Conservation (phyloP, 2,113 vertebrate genomes). For the Paraplagusia blochii region DNA sequence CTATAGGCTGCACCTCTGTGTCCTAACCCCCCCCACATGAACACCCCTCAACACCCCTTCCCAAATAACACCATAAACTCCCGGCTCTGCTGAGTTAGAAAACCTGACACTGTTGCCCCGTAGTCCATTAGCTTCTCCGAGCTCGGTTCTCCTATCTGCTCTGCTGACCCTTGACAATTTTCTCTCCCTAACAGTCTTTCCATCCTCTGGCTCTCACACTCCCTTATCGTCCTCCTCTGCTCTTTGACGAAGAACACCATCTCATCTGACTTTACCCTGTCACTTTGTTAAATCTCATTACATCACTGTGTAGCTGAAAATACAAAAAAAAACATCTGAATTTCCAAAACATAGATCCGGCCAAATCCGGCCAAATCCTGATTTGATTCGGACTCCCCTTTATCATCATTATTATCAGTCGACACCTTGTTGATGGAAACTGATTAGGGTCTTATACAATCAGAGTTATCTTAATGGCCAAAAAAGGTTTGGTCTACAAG, state of each 20-base stretch:
- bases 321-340: too few relatives aligned
- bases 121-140: conserved; percentile 64
- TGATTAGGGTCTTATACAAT: too few relatives aligned
- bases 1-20: conserved; percentile 37
- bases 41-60: conserved; percentile 51
- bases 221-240: conserved; percentile 24
- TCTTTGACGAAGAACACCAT: conserved; percentile 12
- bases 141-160: conserved; percentile 34
- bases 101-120: conserved; percentile 72
- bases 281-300: too few relatives aligned
- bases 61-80: conserved; percentile 56
- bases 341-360: too few relatives aligned
- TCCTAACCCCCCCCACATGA: conserved; percentile 32
- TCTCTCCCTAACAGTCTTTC: conserved; percentile 40
- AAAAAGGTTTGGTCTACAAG: too few relatives aligned
- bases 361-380: too few relatives aligned
- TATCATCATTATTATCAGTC: too few relatives aligned
- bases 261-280: conserved; percentile 16
- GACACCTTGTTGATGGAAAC: too few relatives aligned
- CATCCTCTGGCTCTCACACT: conserved; percentile 27
- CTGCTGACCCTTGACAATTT: conserved; percentile 51
- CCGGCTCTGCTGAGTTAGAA: conserved; percentile 48
- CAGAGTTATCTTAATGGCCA: too few relatives aligned
- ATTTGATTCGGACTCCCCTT: too few relatives aligned
- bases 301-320: too few relatives aligned